Evolutionary conservation across 1,140 invertebrate genomes (phyloP).

Genomic region (Frieseomelitta varia): DNA sequence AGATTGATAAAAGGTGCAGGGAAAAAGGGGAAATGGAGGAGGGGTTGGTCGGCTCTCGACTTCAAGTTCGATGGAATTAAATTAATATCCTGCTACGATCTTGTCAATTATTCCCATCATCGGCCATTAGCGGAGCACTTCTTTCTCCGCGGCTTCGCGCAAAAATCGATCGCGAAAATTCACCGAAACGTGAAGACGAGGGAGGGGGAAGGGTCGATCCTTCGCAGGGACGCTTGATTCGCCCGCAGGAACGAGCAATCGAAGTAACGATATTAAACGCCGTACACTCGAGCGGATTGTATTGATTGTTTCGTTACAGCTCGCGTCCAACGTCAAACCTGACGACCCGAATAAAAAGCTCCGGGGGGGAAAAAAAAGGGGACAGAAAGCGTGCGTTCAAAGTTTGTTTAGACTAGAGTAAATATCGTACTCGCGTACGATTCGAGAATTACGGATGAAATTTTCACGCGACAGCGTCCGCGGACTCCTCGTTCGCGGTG

Average conservation of each 20-base stretch:
- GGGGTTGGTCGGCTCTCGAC: background rate
- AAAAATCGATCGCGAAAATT: background rate
- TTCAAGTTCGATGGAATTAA: slow-evolving; percentile 1
- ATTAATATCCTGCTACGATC: background rate
- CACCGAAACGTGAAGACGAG: background rate
- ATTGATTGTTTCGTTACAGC: slow-evolving; percentile 43
- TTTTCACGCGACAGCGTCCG: background rate
- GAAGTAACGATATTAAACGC: slow-evolving; percentile 42
- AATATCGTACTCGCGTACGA: background rate
- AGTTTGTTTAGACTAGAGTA: background rate
- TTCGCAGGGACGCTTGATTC: background rate
- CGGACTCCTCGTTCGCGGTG: no score
- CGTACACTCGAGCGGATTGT: slow-evolving; percentile 21
- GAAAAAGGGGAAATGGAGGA: background rate
- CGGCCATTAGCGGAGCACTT: background rate
- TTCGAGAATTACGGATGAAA: slow-evolving; percentile 19
- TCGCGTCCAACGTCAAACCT: slow-evolving; percentile 1
- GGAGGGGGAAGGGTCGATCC: background rate
- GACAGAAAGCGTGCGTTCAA: background rate
- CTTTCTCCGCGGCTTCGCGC: no score
- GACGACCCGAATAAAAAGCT: slow-evolving; percentile 8
- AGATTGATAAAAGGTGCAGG: background rate
- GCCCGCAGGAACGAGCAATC: background rate
- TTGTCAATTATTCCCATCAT: slow-evolving; percentile 26
- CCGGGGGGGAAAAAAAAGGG: background rate